Conservation (phyloP, 1,140 invertebrate genomes). For the Saxidomus purpurata region DNA sequence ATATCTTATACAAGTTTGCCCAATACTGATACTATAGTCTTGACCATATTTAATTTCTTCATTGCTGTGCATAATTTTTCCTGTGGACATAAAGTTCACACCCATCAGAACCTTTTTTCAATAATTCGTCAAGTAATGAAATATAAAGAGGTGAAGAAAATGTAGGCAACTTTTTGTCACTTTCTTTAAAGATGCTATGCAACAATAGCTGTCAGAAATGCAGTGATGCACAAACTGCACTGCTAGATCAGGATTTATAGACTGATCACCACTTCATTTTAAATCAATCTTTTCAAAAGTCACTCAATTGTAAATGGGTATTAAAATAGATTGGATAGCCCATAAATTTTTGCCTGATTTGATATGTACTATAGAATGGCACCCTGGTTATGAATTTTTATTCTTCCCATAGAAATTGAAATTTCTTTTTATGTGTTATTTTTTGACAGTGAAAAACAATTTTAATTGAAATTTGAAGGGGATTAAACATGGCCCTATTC, state of each 20-base stretch:
- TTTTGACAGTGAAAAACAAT: slow-evolving; percentile 48
- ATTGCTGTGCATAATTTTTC: too few relatives aligned
- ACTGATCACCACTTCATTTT: slow-evolving; percentile 48
- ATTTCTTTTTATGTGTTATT: slow-evolving; percentile 49
- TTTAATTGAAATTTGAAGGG: slow-evolving; percentile 11
- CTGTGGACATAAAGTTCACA: too few relatives aligned
- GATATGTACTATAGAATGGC: slow-evolving; percentile 23
- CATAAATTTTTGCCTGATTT: slow-evolving; percentile 50
- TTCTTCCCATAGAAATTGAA: slow-evolving; percentile 28
- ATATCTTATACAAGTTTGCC: too few relatives aligned
- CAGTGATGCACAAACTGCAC: not conserved
- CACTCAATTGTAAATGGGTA: slow-evolving; percentile 58
- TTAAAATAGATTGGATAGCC: slow-evolving; percentile 59
- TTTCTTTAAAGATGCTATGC: not conserved
- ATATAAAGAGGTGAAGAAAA: too few relatives aligned
- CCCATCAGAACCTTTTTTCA: too few relatives aligned
- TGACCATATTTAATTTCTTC: too few relatives aligned
- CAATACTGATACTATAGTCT: too few relatives aligned
- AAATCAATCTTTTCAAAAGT: slow-evolving; percentile 19
- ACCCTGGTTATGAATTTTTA: slow-evolving; percentile 52
- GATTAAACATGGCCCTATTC: slow-evolving; percentile 28
- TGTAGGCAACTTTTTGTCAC: not conserved
- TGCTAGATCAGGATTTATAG: slow-evolving; percentile 45
- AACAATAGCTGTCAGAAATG: slow-evolving; percentile 53
- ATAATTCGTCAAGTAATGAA: too few relatives aligned